Percentiles rank a stretch among this genome's conserved stretches.
These are phyloP conservation scores for Cossypha niveicapilla DNA, from an alignment of 2,797 vertebrate species.

Conservation along the genomic window DNA sequence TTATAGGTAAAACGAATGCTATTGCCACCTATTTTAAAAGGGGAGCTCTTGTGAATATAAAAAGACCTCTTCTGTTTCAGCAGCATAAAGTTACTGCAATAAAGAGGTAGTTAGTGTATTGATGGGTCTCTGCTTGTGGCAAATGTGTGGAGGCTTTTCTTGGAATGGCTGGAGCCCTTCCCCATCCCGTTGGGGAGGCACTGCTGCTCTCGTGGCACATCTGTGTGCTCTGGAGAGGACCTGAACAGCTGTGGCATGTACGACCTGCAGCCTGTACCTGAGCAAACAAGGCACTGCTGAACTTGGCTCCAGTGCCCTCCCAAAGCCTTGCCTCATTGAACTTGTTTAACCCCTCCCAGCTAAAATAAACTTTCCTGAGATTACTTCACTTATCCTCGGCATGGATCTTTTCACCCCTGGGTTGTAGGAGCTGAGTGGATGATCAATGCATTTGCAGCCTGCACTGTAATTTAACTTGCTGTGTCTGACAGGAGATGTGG, in stretches of 20 bases:
- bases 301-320: conserved; percentile 12
- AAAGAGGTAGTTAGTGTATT: not conserved
- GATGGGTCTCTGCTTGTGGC: not conserved
- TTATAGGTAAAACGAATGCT: conserved; percentile 40
- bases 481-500: conserved; percentile 74
- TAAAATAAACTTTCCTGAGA: conserved; percentile 76
- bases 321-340: conserved; percentile 59
- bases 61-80: not conserved
- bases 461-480: conserved; percentile 77
- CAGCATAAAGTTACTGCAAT: not conserved
- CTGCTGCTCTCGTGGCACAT: accelerated
- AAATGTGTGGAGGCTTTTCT: not conserved
- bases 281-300: conserved; percentile 42
- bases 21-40: conserved; percentile 39
- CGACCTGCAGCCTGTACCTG: conserved; percentile 38
- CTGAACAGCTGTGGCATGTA: not conserved
- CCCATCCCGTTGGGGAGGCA: not conserved
- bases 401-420: conserved; percentile 70
- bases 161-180: not conserved
- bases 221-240: not conserved
- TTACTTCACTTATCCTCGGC: conserved; percentile 73
- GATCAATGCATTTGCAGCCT: conserved; percentile 73
- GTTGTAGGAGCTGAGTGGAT: conserved; percentile 62
- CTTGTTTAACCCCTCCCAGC: conserved; percentile 63
- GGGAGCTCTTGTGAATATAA: not conserved